Base-by-base conservation (phyloP, 2,797 vertebrate genomes). In the Pelobates cultripes region DNA sequence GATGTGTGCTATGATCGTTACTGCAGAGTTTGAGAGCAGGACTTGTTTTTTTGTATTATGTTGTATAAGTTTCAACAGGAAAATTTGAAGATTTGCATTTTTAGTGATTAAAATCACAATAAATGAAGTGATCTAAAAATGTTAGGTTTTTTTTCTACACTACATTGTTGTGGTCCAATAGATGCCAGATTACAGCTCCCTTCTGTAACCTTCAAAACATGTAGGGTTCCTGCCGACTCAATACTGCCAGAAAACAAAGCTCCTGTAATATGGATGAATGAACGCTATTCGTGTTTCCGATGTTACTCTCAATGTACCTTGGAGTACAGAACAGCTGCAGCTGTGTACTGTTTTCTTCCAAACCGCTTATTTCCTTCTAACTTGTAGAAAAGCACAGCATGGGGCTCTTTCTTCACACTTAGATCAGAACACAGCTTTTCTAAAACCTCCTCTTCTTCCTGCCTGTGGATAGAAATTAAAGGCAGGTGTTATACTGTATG, bases 291-390 rank as follows among this genome's bases (percentile, higher is more conserved):
- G n/a, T 5, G 61, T 17, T 28, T 64, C 14, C 5, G 28, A 64
- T 64, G 61, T 40, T 28, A 6, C 28, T 40, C 61, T 40, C n/a
- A 5, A 40, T 72, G 84, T 84, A 97, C 96, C 96, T 95, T 93
- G 47, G 96, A 94, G 81, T 97, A 98, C 60, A 93, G 89, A 14
- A 92, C 83, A 10, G 90, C 85, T 0, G 97, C 96, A 43, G 87
- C 82, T 2, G 55, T 75, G 86, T 95, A 96, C 80, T 95, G 90
- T 85, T 90, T 93, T 42, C 43, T 71, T 79, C 90, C 94, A 87
- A 98, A 97, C 71, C 89, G 90, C 42, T 73, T 82, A 88, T 97
- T 98, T 3, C 97, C 96, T 70, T 86, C 88, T 86, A 95, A 91
- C 73, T 94, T 94, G 89, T 90, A 94, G 85, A 83, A 89, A 43